Evolutionary conservation across 2,113 vertebrate species (phyloP).

Genomic region (Pangasianodon hypophthalmus): DNA sequence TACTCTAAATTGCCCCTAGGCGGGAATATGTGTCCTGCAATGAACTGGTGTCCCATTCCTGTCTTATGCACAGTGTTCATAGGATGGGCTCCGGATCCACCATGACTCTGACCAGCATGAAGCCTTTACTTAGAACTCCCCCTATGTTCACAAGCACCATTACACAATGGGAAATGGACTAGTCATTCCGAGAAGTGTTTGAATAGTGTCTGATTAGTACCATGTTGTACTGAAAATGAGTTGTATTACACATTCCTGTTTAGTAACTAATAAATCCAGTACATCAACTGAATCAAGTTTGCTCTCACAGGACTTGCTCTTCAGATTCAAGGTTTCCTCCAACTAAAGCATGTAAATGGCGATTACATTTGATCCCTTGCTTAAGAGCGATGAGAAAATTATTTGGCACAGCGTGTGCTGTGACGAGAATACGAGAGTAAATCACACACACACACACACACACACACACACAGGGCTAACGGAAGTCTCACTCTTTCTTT

Average conservation of each 20-base stretch:
- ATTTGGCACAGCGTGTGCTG: conserved; percentile 4
- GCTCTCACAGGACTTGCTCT: background rate
- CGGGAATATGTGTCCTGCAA: background rate
- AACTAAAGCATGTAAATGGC: background rate
- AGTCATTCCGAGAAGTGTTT: background rate
- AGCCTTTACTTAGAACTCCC: background rate
- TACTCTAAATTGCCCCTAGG: background rate
- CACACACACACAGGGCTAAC: conserved; percentile 58
- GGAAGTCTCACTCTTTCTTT: conserved; percentile 78
- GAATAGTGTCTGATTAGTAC: background rate
- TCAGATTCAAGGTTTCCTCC: background rate
- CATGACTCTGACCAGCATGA: background rate
- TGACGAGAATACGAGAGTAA: background rate
- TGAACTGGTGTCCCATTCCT: background rate
- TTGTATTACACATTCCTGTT: background rate
- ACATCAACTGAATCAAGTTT: background rate
- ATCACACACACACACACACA: background rate
- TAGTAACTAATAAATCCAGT: background rate
- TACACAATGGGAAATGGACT: background rate
- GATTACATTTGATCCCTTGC: conserved; percentile 4
- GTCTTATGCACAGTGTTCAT: background rate
- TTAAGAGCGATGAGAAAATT: conserved; percentile 19
- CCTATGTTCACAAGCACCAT: background rate
- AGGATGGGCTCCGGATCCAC: background rate
- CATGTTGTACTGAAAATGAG: background rate